phyloP scores from a whole-genome alignment of 2,113 vertebrate species.

The Vimba vimba region DNA sequence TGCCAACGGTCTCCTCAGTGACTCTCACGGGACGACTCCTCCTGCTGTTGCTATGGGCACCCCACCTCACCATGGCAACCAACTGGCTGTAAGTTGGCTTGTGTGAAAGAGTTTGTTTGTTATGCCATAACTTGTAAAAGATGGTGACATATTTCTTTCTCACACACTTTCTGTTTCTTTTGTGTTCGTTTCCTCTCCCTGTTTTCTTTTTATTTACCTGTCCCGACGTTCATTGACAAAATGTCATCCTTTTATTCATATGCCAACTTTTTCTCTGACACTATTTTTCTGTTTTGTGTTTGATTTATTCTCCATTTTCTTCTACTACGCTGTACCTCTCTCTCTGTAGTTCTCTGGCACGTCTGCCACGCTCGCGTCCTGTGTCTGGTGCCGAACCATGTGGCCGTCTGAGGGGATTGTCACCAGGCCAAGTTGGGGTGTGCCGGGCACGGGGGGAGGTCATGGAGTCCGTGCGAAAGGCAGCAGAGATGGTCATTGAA shows the following conservation, averaged over 20 bases:
- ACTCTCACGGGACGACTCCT: conserved; percentile 82
- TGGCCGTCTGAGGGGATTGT: conserved; percentile 72
- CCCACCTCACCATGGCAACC: conserved; percentile 81
- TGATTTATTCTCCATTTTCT: conserved; percentile 51
- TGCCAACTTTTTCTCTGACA: conserved; percentile 33
- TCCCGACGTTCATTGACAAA: conserved; percentile 21
- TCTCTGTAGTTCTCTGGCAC: conserved; percentile 74
- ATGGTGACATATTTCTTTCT: conserved; percentile 74
- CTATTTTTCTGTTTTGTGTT: conserved; percentile 9
- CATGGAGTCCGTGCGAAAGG: conserved; percentile 76
- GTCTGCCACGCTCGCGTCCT: conserved; percentile 74
- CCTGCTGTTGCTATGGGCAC: conserved; percentile 85
- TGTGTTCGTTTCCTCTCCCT: conserved; percentile 29
- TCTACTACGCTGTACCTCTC: conserved; percentile 39
- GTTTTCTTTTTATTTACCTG: conserved; percentile 65
- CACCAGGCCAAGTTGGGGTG: conserved; percentile 75
- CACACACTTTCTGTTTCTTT: conserved; percentile 62
- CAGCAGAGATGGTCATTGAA: conserved; percentile 76
- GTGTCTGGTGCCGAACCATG: conserved; percentile 72
- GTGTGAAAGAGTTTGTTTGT: conserved; percentile 73
- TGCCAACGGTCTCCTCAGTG: conserved; percentile 83
- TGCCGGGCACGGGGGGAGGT: conserved; percentile 76
- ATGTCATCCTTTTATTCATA: conserved; percentile 44
- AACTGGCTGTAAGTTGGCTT: conserved; percentile 82
- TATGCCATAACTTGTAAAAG: conserved; percentile 79